These are phyloP conservation scores for Chymomyza procnemis DNA, from an alignment of 2,888 invertebrate genomes.

Conservation along the genomic window DNA sequence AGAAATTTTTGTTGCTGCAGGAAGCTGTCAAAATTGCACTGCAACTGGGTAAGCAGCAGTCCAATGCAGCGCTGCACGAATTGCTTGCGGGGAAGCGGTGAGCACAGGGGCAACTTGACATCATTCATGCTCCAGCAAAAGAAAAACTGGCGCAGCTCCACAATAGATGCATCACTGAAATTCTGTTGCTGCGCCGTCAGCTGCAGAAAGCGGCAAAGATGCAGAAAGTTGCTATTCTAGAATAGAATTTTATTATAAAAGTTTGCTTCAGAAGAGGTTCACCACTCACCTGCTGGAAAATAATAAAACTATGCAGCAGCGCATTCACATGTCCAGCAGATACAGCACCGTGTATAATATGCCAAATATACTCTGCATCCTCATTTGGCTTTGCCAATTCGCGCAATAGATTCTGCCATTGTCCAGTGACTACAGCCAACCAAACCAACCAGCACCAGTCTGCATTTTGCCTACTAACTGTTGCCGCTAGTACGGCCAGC, in stretches of 20 bases:
- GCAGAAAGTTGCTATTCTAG: constrained; percentile 83
- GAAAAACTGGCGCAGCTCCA: constrained; percentile 76
- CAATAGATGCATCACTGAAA: constrained; percentile 79
- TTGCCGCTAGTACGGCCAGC: constrained; percentile 74
- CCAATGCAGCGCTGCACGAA: constrained; percentile 80
- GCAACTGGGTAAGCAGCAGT: constrained; percentile 82
- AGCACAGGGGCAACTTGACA: constrained; percentile 68
- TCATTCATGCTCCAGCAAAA: constrained; percentile 74
- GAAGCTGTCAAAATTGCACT: constrained; percentile 82
- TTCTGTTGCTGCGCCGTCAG: constrained; percentile 79
- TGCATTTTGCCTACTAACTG: constrained; percentile 56
- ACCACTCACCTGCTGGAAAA: constrained; percentile 86
- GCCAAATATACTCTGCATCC: constrained; percentile 61
- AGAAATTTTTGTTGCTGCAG: constrained; percentile 84
- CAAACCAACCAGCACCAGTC: constrained; percentile 77
- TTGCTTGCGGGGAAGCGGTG: constrained; percentile 79
- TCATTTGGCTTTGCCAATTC: constrained; percentile 40
- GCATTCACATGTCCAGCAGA: constrained; percentile 81
- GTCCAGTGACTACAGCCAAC: constrained; percentile 72
- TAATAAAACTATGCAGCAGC: constrained; percentile 83
- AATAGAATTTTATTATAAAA: constrained; percentile 38
- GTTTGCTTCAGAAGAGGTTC: background rate
- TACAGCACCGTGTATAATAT: constrained; percentile 75
- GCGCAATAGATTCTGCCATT: constrained; percentile 61
- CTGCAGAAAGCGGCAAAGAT: constrained; percentile 82